Evolutionary conservation across 2,113 vertebrate species (phyloP).

Genomic region (Lagopus leucura): DNA sequence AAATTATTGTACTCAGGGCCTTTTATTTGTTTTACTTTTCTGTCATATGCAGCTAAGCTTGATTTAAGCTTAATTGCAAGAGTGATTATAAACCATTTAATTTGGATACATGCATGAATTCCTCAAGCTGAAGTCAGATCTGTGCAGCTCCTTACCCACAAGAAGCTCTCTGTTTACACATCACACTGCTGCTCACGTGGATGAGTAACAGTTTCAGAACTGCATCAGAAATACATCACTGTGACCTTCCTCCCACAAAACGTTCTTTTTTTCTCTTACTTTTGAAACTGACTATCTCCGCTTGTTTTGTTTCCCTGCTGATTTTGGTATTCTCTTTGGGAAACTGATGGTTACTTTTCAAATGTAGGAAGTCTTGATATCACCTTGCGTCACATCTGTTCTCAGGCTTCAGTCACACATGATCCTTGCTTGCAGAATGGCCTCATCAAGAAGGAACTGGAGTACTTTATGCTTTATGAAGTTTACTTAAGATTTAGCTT

Average conservation of each 20-base stretch:
- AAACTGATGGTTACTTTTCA: neutral
- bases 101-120: neutral
- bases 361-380: neutral
- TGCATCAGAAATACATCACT: neutral
- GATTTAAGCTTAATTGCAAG: neutral
- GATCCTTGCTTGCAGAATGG: neutral
- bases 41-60: neutral
- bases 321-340: neutral
- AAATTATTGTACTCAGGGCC: neutral
- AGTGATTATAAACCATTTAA: slow-evolving; percentile 5
- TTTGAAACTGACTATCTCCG: neutral
- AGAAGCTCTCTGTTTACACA: neutral
- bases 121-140: neutral
- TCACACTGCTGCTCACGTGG: neutral
- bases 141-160: neutral
- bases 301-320: slow-evolving; percentile 18
- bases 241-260: neutral
- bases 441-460: neutral
- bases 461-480: slow-evolving; percentile 6
- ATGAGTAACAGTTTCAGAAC: neutral
- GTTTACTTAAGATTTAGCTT: neutral
- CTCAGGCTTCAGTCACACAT: neutral
- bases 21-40: neutral
- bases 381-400: neutral
- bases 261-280: neutral